Percentiles rank a stretch among this genome's conserved stretches.
phyloP scores from a whole-genome alignment of 2,888 invertebrate genomes.

The Folsomia manolachei region DNA sequence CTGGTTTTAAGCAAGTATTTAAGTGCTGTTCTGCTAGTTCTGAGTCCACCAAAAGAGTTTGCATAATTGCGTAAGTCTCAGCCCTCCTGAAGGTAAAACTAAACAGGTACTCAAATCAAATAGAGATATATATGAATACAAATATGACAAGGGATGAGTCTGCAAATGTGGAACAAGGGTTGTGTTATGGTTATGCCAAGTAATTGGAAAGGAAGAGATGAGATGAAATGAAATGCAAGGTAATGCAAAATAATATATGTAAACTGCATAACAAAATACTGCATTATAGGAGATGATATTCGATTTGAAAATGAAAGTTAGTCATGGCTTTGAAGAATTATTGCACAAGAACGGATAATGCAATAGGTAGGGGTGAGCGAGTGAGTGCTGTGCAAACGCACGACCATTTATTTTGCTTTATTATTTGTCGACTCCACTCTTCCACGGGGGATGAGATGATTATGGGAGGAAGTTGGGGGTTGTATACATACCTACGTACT shows the following conservation, averaged over 20 bases:
- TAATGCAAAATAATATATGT: no score
- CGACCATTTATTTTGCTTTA: no score
- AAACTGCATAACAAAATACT: neutral
- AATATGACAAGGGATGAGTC: neutral
- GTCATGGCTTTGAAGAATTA: slow-evolving; percentile 23
- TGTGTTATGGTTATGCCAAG: slow-evolving; percentile 1
- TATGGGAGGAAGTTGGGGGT: slow-evolving; percentile 32
- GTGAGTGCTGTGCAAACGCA: neutral
- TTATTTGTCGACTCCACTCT: neutral
- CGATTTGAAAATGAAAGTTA: slow-evolving; percentile 47
- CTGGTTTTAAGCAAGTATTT: slow-evolving; percentile 15
- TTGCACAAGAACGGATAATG: slow-evolving; percentile 24
- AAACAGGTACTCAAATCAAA: neutral
- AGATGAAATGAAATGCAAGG: neutral
- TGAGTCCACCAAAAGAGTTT: no score
- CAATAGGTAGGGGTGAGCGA: slow-evolving; percentile 19
- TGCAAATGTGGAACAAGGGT: slow-evolving; percentile 2
- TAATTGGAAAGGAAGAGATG: neutral
- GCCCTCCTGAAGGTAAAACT: neutral
- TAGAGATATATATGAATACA: no score
- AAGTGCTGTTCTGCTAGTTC: neutral
- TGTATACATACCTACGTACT: neutral
- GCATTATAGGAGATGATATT: slow-evolving; percentile 16
- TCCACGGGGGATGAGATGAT: neutral
- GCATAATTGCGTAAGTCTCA: slow-evolving; percentile 23